Conservation (phyloP, 2,113 vertebrate species). For the Zosterops hypoxanthus region DNA sequence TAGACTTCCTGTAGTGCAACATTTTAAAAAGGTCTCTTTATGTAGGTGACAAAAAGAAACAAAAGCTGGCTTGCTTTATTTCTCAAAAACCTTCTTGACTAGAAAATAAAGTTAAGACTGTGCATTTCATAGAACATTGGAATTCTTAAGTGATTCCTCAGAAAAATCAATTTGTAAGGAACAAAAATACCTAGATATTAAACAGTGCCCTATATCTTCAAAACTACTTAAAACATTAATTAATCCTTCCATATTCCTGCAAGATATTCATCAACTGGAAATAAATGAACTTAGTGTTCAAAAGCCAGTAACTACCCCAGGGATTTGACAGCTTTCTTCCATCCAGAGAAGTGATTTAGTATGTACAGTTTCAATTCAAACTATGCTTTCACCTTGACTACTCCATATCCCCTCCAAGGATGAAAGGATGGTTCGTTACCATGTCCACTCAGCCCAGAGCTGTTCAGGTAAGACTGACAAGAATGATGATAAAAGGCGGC, state of each 20-base stretch:
- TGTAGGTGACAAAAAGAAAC: background rate
- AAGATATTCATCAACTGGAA: constrained; percentile 34
- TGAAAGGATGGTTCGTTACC: background rate
- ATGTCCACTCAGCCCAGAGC: background rate
- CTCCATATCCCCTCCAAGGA: background rate
- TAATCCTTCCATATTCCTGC: constrained; percentile 16
- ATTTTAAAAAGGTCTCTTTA: constrained; percentile 15
- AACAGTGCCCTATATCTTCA: background rate
- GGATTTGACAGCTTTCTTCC: background rate
- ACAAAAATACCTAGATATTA: background rate
- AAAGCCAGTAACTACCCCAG: constrained; percentile 12
- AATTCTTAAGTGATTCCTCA: background rate
- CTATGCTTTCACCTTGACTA: background rate
- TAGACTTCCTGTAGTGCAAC: background rate
- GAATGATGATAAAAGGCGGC: background rate
- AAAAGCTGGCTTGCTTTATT: background rate
- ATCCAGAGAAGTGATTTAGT: background rate
- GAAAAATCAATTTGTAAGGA: background rate
- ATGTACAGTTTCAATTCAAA: background rate
- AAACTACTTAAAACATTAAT: constrained; percentile 38
- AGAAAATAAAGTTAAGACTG: background rate
- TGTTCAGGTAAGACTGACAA: background rate
- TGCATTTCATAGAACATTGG: background rate
- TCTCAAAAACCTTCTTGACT: background rate
- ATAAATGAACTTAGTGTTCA: constrained; percentile 22